Evolutionary conservation across 2,888 invertebrate species (phyloP).

Genomic region (Invenusta paracnida): DNA sequence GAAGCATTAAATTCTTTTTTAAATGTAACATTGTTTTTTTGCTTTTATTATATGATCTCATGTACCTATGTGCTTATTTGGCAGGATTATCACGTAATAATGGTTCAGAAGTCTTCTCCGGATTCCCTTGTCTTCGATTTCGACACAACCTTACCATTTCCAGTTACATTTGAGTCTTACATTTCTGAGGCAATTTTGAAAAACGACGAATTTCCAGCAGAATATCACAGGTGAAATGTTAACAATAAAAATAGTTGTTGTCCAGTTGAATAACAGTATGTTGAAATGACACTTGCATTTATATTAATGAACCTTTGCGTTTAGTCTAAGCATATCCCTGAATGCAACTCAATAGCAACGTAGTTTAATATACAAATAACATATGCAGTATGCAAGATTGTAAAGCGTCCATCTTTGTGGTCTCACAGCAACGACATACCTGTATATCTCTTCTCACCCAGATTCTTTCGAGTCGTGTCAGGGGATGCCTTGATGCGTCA

Average conservation of each 20-base stretch:
- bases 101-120: neutral
- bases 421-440: no score
- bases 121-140: neutral
- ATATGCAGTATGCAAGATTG: no score
- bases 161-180: neutral
- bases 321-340: no score
- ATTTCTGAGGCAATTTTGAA: neutral
- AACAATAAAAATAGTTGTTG: neutral
- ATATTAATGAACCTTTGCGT: no score
- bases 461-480: neutral
- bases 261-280: no score
- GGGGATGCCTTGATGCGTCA: neutral
- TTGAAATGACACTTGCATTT: no score
- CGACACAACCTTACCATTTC: neutral
- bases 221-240: neutral
- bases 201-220: neutral
- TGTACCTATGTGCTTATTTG: neutral
- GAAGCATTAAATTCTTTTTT: neutral
- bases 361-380: no score
- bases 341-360: no score
- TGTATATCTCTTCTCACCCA: neutral
- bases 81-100: conserved; percentile 13
- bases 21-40: neutral
- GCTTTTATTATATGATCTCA: neutral
- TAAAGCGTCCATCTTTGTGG: no score